phyloP scores from a whole-genome alignment of 2,113 vertebrate genomes.

The Hemiprocne comata region DNA sequence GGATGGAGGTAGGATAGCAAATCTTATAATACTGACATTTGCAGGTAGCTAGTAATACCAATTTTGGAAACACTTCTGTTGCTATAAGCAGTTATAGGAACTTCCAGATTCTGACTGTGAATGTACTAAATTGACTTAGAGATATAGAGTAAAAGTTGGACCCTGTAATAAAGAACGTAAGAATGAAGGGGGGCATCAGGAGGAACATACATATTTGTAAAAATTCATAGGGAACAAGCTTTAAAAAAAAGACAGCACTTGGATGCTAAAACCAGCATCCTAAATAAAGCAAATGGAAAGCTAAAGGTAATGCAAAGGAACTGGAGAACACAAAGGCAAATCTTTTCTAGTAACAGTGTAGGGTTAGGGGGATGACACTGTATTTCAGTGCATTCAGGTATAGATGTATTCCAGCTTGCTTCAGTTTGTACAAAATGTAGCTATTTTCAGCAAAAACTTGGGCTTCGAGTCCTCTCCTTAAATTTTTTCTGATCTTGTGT shows the following conservation, averaged over 20 bases:
- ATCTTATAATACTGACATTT: not conserved
- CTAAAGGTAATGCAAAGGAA: not conserved
- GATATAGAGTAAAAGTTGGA: not conserved
- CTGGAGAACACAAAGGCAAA: not conserved
- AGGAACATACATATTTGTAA: fast-evolving
- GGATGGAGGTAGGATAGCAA: not conserved
- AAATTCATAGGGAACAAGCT: too few species aligned
- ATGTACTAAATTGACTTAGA: not conserved
- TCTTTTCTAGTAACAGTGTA: not conserved
- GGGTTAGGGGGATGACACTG: not conserved
- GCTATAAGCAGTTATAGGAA: not conserved
- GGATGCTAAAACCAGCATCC: not conserved
- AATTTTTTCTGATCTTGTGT: not conserved
- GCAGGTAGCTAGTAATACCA: not conserved
- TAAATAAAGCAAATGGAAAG: not conserved
- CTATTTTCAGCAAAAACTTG: not conserved
- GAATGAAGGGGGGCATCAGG: not conserved
- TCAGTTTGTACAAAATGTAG: not conserved
- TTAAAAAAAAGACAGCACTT: not conserved
- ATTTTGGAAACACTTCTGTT: not conserved
- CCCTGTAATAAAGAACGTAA: not conserved
- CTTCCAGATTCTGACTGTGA: not conserved
- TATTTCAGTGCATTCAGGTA: not conserved
- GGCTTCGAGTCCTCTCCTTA: not conserved
- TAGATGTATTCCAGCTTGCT: not conserved